Percentiles rank a stretch among this genome's conserved stretches.
These are phyloP conservation scores for Ginglymostoma cirratum DNA, from an alignment of 2,113 vertebrate species.

Conservation along the genomic window DNA sequence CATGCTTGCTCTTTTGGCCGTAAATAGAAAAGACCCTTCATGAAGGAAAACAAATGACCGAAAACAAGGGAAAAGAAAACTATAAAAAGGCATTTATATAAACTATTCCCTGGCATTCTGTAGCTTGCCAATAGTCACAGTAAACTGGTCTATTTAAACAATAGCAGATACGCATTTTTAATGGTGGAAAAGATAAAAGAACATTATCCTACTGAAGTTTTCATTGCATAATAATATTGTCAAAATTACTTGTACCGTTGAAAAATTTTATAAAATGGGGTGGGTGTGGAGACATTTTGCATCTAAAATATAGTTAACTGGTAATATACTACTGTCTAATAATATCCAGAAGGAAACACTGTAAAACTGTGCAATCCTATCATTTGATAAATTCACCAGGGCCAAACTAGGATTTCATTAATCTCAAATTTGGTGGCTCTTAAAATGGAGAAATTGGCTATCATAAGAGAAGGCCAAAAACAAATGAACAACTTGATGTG, in stretches of 20 bases:
- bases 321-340: not conserved
- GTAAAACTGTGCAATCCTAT: not conserved
- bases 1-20: not conserved
- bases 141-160: not conserved
- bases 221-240: not conserved
- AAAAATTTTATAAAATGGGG: not conserved
- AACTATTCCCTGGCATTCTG: not conserved
- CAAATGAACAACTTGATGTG: not conserved
- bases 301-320: not conserved
- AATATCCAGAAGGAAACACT: not conserved
- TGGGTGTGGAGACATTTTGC: not conserved
- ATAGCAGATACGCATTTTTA: not conserved
- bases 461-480: not conserved
- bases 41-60: not conserved
- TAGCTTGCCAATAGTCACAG: not conserved
- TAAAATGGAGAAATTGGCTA: slow-evolving; percentile 1
- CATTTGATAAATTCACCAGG: not conserved
- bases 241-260: not conserved
- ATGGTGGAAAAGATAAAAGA: not conserved
- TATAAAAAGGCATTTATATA: not conserved
- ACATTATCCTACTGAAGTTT: not conserved
- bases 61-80: not conserved
- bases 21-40: not conserved
- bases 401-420: not conserved
- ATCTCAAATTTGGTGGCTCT: not conserved